Base-by-base conservation (phyloP, 1,140 invertebrate genomes). In the Oncopodura yosiiana region DNA sequence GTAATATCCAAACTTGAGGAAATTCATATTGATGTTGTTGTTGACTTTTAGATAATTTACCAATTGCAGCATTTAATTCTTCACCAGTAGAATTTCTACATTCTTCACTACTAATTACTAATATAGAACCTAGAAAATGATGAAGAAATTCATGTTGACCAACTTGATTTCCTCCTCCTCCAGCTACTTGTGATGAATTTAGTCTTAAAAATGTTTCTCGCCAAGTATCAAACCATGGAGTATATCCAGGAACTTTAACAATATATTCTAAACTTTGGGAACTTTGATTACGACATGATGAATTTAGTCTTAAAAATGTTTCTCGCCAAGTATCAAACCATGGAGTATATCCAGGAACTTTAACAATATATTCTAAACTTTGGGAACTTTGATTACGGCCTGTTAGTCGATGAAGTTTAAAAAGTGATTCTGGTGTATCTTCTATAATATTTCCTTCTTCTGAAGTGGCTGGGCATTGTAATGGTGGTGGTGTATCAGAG, bases 221-320 rank as follows among this genome's bases (percentile, higher is more conserved):
- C 87, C 91, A 97, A n/a, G 82, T 77, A 69, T 95, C 91, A 75
- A 88, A 96, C 93, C 93, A 97, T n/a, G 90, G 86, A 27, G 87
- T 84, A 3, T 80, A 75, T 21, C 77, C 76, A 61, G 86, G 86
- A 50, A 87, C 73, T 62, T 83, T 76, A 38, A 84, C 66, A 51
- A 75, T 70, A 66, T 73, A 62, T 12, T 53, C 48, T 26, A n/a
- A 30, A 41, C n/a, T 38, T 44, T 21, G n/a, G n/a, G n/a, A n/a
- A n/a, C n/a, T n/a, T n/a, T n/a, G n/a, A n/a, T n/a, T n/a, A n/a
- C n/a, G n/a, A n/a, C n/a, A n/a, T n/a, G n/a, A n/a, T 5, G 58
- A 58, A 29, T 61, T 41, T 21, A 58, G 43, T 21, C 54, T 52
- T 18, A 94, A 75, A 71, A 94, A 95, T 24, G 81, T 85, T 66